A percentile compares a stretch with the other conserved stretches of the same genome.
Conservation (phyloP, 2,113 vertebrate species). For the Agapornis roseicollis region DNA sequence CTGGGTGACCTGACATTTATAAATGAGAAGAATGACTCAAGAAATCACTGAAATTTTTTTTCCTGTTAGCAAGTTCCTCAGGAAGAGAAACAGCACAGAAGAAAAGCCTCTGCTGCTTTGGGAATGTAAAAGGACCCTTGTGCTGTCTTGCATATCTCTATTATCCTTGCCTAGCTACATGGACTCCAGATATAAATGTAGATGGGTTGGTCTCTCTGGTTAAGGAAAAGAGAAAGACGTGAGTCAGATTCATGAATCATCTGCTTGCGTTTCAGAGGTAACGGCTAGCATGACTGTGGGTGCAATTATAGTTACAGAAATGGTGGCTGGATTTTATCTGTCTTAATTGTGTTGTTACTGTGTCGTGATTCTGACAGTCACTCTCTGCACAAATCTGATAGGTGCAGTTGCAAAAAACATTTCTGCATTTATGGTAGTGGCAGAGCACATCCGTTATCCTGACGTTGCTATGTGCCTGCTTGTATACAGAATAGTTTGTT, state of each 20-base stretch:
- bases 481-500: background rate
- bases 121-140: background rate
- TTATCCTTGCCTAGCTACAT: background rate
- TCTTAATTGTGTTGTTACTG: background rate
- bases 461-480: background rate
- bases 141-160: background rate
- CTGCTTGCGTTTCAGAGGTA: background rate
- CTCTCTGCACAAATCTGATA: background rate
- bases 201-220: background rate
- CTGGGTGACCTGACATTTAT: background rate
- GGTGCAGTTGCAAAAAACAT: background rate
- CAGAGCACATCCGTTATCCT: background rate
- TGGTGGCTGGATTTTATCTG: background rate
- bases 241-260: slow-evolving; percentile 13
- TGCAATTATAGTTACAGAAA: background rate
- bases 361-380: background rate
- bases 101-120: background rate
- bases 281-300: background rate
- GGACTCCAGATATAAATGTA: background rate
- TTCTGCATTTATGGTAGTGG: background rate
- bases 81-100: background rate
- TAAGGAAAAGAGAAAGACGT: background rate
- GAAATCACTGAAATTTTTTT: background rate
- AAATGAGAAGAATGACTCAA: background rate
- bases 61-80: background rate